Base-by-base conservation (phyloP, 2,797 vertebrate genomes). In the Scolopax rusticola region DNA sequence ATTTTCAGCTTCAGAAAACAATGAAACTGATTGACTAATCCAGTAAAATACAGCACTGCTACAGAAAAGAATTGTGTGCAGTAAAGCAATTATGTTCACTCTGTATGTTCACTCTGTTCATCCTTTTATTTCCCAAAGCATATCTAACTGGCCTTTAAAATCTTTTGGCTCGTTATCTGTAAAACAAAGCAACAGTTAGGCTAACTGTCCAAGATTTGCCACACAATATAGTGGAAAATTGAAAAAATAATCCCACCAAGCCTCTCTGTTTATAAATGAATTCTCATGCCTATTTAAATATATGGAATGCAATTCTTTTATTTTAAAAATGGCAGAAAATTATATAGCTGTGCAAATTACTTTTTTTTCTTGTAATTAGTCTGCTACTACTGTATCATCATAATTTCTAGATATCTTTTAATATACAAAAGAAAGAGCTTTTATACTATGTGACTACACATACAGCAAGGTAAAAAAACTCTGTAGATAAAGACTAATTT, bases 71-170 rank as follows among this genome's bases (percentile, higher is more conserved):
- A 43, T 36, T 85, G 59, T 61, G 33, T 94, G 87, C 76, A 84
- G 54, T 79, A 91, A 86, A 94, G 61, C n/a, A 61, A 36, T 93
- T 83, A 74, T 38, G 82, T 81, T 48, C 23, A 24, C 47, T 48
- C 74, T 92, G 5, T 90, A 53, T 69, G 76, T 87, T 89, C 75
- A 83, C 75, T 80, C 23, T 83, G 41, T 87, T 95, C 82, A 88
- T 90, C 69, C 93, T 84, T 69, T 41, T 28, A 50, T 91, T 93
- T 96, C 33, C 74, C 45, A 78, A 85, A 85, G 81, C 82, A 43
- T 91, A 92, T 91, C 89, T 96, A 91, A 94, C 95, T 87, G 50
- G 60, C 27, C 3, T 12, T 94, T 94, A 96, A 94, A 95, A 90
- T 89, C 93, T 96, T 94, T 92, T 90, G 75, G 92, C 91, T 96